Conservation (phyloP, 92 coral and sea anemone genomes). For the Bergia sp. region DNA sequence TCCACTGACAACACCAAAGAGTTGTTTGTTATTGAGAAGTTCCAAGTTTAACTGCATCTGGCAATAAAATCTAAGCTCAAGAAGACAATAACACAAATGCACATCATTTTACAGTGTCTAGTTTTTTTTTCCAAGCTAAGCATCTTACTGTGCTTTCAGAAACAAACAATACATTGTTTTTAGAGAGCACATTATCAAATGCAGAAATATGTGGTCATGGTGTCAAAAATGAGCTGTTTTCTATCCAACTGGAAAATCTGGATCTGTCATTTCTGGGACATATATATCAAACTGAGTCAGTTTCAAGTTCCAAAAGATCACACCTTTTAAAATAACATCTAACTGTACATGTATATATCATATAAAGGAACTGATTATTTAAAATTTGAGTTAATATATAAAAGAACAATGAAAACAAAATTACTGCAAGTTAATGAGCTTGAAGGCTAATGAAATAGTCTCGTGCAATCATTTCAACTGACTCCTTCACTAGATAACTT, state of each 20-base stretch:
- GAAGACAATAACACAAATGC: neutral
- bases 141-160: neutral
- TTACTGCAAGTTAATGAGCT: neutral
- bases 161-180: neutral
- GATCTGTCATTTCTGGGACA: neutral
- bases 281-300: neutral
- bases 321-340: neutral
- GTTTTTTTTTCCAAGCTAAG: neutral
- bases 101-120: neutral
- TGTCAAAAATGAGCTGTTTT: neutral
- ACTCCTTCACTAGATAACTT: neutral
- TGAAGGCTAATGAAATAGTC: neutral
- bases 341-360: neutral
- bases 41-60: neutral
- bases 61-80: neutral
- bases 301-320: neutral
- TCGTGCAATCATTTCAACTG: neutral
- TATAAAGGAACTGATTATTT: neutral
- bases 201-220: constrained; percentile 14
- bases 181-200: neutral
- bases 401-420: neutral
- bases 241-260: neutral
- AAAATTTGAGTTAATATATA: neutral
- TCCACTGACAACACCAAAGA: neutral
- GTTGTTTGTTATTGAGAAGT: neutral